Evolutionary conservation across 2,888 invertebrate genomes (phyloP).

Genomic region (Saturnia pavonia): DNA sequence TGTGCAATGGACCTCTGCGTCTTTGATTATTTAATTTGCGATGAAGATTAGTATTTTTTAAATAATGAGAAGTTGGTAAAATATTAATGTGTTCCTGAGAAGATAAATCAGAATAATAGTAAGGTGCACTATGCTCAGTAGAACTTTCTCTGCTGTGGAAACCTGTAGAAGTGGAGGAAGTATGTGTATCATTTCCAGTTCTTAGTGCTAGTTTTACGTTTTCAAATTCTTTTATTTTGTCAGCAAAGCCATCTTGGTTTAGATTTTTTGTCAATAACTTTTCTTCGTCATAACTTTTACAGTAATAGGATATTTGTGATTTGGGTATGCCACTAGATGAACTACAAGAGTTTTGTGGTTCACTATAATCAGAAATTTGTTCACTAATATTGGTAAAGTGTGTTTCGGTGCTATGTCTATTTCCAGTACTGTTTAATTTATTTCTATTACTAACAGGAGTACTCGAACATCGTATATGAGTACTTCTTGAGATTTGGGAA

Average conservation of each 20-base stretch:
- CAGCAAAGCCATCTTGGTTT: slow-evolving; percentile 62
- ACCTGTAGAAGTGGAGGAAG: slow-evolving; percentile 68
- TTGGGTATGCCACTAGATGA: slow-evolving; percentile 54
- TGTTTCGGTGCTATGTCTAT: slow-evolving; percentile 39
- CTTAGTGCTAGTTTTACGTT: slow-evolving; percentile 63
- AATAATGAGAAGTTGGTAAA: slow-evolving; percentile 68
- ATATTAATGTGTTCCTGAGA: slow-evolving; percentile 77
- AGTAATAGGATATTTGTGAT: slow-evolving; percentile 75
- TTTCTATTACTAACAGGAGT: slow-evolving; percentile 57
- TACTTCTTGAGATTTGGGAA: slow-evolving; percentile 39
- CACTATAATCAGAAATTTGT: slow-evolving; percentile 57
- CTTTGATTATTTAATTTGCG: slow-evolving; percentile 88
- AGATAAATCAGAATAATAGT: slow-evolving; percentile 91
- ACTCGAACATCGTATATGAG: slow-evolving; percentile 63
- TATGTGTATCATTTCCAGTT: slow-evolving; percentile 56
- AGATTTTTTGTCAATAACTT: slow-evolving; percentile 68
- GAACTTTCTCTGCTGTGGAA: slow-evolving; percentile 84
- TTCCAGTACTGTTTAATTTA: slow-evolving; percentile 38
- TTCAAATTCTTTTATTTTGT: slow-evolving; percentile 76
- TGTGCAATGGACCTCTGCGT: slow-evolving; percentile 82
- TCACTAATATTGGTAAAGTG: slow-evolving; percentile 51
- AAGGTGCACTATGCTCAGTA: slow-evolving; percentile 88
- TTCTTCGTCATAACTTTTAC: slow-evolving; percentile 69
- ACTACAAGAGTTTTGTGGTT: slow-evolving; percentile 66
- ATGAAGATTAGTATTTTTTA: slow-evolving; percentile 77